A percentile compares a stretch with the other conserved stretches of the same genome.
Evolutionary conservation across 2,113 vertebrate genomes (phyloP).

Genomic region (Eonycteris spelaea): DNA sequence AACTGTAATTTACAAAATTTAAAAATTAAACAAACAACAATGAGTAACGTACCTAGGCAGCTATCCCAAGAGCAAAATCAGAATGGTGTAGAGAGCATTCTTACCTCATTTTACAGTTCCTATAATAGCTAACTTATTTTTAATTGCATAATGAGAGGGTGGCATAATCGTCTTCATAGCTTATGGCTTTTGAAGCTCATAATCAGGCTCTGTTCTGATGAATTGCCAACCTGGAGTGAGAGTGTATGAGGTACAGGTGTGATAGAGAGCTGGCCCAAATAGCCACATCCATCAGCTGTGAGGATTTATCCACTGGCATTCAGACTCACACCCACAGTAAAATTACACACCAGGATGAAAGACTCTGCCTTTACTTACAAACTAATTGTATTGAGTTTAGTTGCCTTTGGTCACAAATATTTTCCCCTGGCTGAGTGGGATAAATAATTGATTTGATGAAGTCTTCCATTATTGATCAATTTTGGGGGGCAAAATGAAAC

Average conservation of each 20-base stretch:
- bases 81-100: not conserved
- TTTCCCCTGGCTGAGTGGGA: not conserved
- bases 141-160: not conserved
- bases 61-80: not conserved
- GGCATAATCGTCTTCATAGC: not conserved
- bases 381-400: not conserved
- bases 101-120: not conserved
- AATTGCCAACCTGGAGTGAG: not conserved
- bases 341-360: not conserved
- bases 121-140: not conserved
- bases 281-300: not conserved
- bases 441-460: slow-evolving; percentile 34
- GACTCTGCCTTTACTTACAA: not conserved
- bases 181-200: not conserved
- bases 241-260: not conserved
- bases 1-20: no score
- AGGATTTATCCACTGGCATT: not conserved
- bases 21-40: not conserved
- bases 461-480: not conserved
- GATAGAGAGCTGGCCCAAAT: not conserved
- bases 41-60: not conserved
- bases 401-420: not conserved
- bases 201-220: not conserved
- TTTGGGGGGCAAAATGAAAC: not conserved
- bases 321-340: not conserved